These are phyloP conservation scores for Dinoponera quadriceps DNA, from an alignment of 1,140 invertebrate species.

Conservation along the genomic window DNA sequence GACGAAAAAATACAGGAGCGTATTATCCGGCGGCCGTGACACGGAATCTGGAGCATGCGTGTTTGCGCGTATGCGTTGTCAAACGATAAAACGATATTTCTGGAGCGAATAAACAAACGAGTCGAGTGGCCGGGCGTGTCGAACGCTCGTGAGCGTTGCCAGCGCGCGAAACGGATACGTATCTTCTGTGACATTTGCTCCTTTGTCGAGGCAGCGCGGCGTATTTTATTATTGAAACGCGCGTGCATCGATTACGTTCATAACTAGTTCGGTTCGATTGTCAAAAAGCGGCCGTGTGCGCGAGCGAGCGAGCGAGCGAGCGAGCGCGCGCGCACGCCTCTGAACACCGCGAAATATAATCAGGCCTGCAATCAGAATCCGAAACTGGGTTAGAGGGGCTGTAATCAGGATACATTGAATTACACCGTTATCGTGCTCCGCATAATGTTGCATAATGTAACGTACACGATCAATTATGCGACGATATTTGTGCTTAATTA, in stretches of 20 bases:
- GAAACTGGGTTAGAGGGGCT: constrained; percentile 63
- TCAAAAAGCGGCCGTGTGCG: constrained; percentile 27
- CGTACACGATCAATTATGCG: constrained; percentile 69
- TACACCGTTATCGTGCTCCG: constrained; percentile 68
- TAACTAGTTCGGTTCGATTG: constrained; percentile 41
- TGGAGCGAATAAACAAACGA: neutral
- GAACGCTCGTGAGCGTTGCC: neutral
- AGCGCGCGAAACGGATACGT: constrained; percentile 9
- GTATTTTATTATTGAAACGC: constrained; percentile 42
- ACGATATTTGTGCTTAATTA: constrained; percentile 74
- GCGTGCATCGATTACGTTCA: constrained; percentile 16
- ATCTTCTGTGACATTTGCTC: neutral
- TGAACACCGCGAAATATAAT: constrained; percentile 38
- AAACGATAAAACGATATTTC: neutral
- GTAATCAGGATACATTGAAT: constrained; percentile 73
- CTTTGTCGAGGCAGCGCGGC: neutral
- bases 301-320: too few species aligned
- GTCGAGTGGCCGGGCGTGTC: neutral
- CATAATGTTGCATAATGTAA: constrained; percentile 72
- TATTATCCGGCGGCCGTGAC: neutral
- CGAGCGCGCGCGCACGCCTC: neutral
- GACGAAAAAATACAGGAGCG: too few species aligned
- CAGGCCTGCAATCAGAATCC: constrained; percentile 35
- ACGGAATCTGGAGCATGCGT: neutral
- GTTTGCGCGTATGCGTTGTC: neutral